Evolutionary conservation across 2,888 invertebrate species (phyloP).

Genomic region (Molanna angustata): DNA sequence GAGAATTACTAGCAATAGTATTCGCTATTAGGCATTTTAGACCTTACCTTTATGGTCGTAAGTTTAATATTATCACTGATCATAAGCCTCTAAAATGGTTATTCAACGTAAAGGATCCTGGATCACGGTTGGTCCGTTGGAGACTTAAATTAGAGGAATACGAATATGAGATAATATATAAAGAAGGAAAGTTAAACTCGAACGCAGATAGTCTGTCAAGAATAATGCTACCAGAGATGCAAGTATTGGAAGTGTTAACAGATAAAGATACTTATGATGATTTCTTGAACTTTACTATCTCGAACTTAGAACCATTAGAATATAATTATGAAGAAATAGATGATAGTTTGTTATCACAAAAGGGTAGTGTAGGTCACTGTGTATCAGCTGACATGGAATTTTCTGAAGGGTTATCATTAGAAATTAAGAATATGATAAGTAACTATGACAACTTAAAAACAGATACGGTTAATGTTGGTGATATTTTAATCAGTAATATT

Average conservation of each 20-base stretch:
- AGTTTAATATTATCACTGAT: conserved; percentile 36
- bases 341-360: background rate
- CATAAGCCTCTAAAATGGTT: conserved; percentile 35
- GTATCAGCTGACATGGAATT: background rate
- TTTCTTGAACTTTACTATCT: background rate
- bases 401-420: background rate
- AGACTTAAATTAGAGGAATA: conserved; percentile 37
- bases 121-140: conserved; percentile 37
- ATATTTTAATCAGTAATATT: background rate
- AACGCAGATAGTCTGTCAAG: conserved; percentile 33
- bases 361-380: background rate
- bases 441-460: background rate
- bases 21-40: conserved; percentile 36
- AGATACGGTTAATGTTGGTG: background rate
- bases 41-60: conserved; percentile 37
- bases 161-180: conserved; percentile 36
- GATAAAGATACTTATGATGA: conserved; percentile 19
- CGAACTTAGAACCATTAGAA: background rate
- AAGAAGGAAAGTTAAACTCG: conserved; percentile 36
- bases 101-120: conserved; percentile 35
- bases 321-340: background rate
- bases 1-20: conserved; percentile 19
- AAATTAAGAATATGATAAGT: background rate
- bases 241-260: conserved; percentile 6
- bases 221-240: conserved; percentile 6